These are phyloP conservation scores for Argynnis bischoffii DNA, from an alignment of 2,888 invertebrate species.

Conservation along the genomic window DNA sequence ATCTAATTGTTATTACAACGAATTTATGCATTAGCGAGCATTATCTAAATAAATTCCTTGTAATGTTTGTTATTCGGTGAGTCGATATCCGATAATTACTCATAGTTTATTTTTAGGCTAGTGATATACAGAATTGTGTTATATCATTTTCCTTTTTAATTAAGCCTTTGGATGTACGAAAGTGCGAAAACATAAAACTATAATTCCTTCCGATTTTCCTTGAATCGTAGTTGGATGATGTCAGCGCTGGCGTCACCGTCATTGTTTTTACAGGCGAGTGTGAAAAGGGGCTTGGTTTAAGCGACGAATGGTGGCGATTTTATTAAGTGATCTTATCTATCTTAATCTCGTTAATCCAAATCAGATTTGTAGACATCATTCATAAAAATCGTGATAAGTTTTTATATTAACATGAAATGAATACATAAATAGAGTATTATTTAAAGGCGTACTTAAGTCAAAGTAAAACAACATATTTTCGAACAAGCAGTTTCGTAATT, in stretches of 20 bases:
- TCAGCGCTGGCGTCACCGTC: constrained; percentile 39
- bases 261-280: constrained; percentile 29
- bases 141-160: background rate
- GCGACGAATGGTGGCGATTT: constrained; percentile 11
- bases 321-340: background rate
- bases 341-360: background rate
- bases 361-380: background rate
- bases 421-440: too few relatives aligned
- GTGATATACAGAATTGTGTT: background rate
- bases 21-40: too few relatives aligned
- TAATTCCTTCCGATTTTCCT: constrained; percentile 38
- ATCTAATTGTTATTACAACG: too few relatives aligned
- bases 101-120: constrained; percentile 10
- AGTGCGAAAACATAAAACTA: background rate
- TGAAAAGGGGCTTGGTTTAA: constrained; percentile 8
- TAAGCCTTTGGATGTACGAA: constrained; percentile 1
- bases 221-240: constrained; percentile 44
- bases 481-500: too few relatives aligned
- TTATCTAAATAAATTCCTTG: background rate
- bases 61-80: constrained; percentile 8
- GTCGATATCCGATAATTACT: background rate
- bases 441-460: too few relatives aligned
- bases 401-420: too few relatives aligned
- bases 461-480: too few relatives aligned
- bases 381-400: too few relatives aligned